phyloP scores from a whole-genome alignment of 2,113 vertebrate species.

The Perca schrenkii region DNA sequence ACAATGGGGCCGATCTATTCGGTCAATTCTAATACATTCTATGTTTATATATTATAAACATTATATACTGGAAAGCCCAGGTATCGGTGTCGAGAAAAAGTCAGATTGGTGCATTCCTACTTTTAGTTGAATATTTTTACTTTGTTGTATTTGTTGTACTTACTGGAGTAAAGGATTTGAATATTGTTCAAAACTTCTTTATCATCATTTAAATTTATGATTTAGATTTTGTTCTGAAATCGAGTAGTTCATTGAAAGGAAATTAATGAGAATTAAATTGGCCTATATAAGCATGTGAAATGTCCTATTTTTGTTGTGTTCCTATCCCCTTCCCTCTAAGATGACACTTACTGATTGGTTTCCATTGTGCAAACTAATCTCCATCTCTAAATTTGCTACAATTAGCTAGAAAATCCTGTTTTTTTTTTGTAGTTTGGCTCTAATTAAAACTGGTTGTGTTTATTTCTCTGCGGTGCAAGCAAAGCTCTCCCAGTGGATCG shows the following conservation, averaged over 20 bases:
- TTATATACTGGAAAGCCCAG: no score
- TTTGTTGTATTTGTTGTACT: background rate
- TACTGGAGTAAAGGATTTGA: background rate
- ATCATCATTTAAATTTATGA: background rate
- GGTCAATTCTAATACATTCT: no score
- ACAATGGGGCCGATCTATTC: no score
- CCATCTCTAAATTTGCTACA: constrained; percentile 14
- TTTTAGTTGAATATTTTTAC: background rate
- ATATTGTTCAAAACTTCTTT: background rate
- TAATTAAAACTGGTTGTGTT: constrained; percentile 42
- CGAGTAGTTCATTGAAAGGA: no score
- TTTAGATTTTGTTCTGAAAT: background rate
- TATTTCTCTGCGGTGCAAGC: background rate
- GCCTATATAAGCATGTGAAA: background rate
- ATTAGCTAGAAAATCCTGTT: background rate
- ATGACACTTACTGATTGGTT: background rate
- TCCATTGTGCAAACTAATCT: background rate
- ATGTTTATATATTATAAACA: no score
- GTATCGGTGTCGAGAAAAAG: no score
- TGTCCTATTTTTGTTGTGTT: background rate
- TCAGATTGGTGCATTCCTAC: no score
- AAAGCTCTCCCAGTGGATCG: background rate
- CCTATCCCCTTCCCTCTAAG: background rate
- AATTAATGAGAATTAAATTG: no score
- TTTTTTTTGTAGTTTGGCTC: background rate